Base-by-base conservation (phyloP, 2,888 invertebrate species). In the Drosophila eohydei region DNA sequence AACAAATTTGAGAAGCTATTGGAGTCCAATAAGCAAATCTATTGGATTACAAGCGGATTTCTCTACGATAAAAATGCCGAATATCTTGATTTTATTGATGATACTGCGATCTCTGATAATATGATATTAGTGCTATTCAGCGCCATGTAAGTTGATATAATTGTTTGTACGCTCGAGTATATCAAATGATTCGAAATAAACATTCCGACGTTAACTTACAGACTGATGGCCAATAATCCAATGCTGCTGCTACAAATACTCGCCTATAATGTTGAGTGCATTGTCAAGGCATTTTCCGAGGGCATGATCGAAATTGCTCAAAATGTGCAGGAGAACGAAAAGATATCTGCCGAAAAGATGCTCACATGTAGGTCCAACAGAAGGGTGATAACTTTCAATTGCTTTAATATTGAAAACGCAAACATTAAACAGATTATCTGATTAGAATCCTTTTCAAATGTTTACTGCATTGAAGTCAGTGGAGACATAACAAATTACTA, bases 171-270 rank as follows among this genome's bases (percentile, higher is more conserved):
- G 2, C 14, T 9, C 8, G 3, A 5, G 21, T 36, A 5, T 21
- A 11, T 55, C 41, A 21, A 14, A 1, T 43, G n/a, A 41, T 32
- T 12, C 34, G 51, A 55, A 43, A 44, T 43, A 43, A n/a, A 40
- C 40, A 51, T n/a, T 41, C 11, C 14, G 9, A 16, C n/a, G 11
- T 30, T 51, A 7, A 26, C 28, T 64, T 70, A 4, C 71, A 94
- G 94, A 81, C 91, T 94, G 63, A 93, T 94, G 86, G 93, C 93
- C 57, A 92, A 93, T 71, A 95, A 96, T 92, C 94, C 95, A 40
- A 95, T 95, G 90, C 94, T 95, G 83, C 92, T 96, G 73, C 95
- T 95, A 87, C 94, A 95, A 92, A 94, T 95, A 84, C 92, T 96
- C 80, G 95, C 95, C 87, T 94, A 94, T 78, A 95, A 95, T 91